phyloP scores from a whole-genome alignment of 2,113 vertebrate species.

The Hystrix cristata region DNA sequence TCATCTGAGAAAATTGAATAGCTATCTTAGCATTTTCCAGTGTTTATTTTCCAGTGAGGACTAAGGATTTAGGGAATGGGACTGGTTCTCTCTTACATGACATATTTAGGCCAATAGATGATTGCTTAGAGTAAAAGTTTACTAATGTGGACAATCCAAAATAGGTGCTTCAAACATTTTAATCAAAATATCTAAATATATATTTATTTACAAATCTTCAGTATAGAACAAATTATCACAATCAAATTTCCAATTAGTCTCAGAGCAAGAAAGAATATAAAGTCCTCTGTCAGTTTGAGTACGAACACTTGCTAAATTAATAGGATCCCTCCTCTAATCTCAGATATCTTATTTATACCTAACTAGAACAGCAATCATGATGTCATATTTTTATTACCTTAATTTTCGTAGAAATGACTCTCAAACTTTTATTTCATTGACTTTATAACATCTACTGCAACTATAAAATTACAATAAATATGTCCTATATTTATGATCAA shows the following conservation, averaged over 20 bases:
- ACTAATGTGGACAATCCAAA: neutral
- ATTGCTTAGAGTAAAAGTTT: constrained; percentile 1
- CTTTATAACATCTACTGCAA: neutral
- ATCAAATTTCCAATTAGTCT: neutral
- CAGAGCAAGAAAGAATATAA: neutral
- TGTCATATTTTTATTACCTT: neutral
- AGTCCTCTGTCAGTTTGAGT: neutral
- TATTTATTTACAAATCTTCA: neutral
- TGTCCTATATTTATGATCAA: neutral
- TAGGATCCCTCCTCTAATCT: neutral
- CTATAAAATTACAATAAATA: neutral
- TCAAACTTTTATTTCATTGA: constrained; percentile 14
- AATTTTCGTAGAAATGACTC: neutral
- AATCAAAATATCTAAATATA: neutral
- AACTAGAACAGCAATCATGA: neutral
- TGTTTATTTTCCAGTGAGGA: neutral
- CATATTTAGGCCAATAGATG: neutral
- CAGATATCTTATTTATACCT: neutral
- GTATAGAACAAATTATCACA: neutral
- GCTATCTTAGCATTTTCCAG: neutral
- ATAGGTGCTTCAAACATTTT: neutral
- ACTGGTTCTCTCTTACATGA: neutral
- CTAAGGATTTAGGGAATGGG: neutral
- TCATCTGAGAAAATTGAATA: constrained; percentile 20
- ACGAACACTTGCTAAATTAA: neutral